Percentiles rank a stretch among this genome's conserved stretches.
Evolutionary conservation across 30 jellyfish, hydroid and myxozoan genomes (phyloP).

Genomic region (Clytia hemisphaerica): DNA sequence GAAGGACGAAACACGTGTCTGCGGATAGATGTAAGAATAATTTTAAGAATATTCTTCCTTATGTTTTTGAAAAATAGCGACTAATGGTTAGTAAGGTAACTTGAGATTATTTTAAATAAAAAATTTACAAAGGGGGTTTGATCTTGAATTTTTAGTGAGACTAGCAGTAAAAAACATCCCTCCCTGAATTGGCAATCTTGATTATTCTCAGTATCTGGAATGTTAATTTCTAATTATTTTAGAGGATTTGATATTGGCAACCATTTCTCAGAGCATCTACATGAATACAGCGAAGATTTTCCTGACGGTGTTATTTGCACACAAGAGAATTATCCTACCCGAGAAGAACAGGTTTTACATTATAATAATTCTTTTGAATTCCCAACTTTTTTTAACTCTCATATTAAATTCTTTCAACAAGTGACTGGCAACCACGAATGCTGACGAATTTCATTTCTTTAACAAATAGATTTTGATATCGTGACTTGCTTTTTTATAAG

Average conservation of each 20-base stretch:
- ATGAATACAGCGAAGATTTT: constrained; percentile 42
- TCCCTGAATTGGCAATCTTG: background rate
- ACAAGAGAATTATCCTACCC: constrained; percentile 52
- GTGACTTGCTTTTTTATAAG: too few species aligned
- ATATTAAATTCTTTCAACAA: too few species aligned
- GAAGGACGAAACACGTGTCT: too few species aligned
- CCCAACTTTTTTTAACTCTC: too few species aligned
- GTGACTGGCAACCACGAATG: too few species aligned
- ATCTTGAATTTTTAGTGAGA: background rate
- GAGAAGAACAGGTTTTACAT: constrained; percentile 45
- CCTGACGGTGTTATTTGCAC: constrained; percentile 17
- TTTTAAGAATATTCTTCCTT: too few species aligned
- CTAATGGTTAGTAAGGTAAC: too few species aligned
- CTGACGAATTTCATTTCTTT: too few species aligned
- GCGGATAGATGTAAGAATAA: too few species aligned
- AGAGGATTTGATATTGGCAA: constrained; percentile 88
- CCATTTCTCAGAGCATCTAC: constrained; percentile 82
- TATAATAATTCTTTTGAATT: background rate
- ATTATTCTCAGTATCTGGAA: background rate
- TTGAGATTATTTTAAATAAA: too few species aligned
- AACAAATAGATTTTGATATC: too few species aligned
- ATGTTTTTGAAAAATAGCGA: too few species aligned
- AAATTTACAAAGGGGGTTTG: background rate
- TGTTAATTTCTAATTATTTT: background rate
- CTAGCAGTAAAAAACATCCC: background rate